A percentile compares a stretch with the other conserved stretches of the same genome.
Evolutionary conservation across 2,888 invertebrate genomes (phyloP).

Genomic region (Carpatolechia fugitivella): DNA sequence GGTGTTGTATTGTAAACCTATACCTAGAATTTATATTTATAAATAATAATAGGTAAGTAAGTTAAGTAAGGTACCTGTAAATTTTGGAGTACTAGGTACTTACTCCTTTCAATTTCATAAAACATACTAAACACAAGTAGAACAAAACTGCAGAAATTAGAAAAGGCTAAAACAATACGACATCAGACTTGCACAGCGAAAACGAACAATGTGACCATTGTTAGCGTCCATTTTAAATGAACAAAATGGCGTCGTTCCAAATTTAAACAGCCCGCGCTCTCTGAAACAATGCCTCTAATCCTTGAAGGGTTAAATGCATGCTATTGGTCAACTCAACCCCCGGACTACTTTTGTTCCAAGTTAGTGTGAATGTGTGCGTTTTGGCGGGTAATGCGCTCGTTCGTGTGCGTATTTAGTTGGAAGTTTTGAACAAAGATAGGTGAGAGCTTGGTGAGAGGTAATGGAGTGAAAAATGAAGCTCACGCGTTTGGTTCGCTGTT

Average conservation of each 20-base stretch:
- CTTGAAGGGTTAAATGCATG: conserved; percentile 73
- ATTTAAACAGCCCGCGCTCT: conserved; percentile 57
- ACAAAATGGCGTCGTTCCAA: conserved; percentile 72
- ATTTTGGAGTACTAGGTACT: no score
- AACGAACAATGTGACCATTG: conserved; percentile 72
- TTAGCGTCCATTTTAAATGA: conserved; percentile 77
- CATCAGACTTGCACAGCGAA: conserved; percentile 53
- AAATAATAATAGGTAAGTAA: no score
- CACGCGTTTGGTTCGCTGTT: neutral
- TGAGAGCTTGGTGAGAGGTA: neutral
- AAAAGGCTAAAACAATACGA: conserved; percentile 65
- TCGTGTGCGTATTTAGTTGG: conserved; percentile 2
- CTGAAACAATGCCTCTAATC: conserved; percentile 75
- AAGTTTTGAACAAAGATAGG: conserved; percentile 2
- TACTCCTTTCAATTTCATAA: neutral
- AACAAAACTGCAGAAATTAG: conserved; percentile 34
- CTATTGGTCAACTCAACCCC: conserved; percentile 73
- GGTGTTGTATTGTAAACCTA: no score
- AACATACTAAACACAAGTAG: neutral
- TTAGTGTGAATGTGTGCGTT: conserved; percentile 37
- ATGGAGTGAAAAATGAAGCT: conserved; percentile 6
- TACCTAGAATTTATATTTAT: no score
- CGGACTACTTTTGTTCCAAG: conserved; percentile 37
- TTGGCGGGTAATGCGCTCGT: conserved; percentile 6
- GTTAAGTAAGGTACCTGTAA: no score